Evolutionary conservation across 2,888 invertebrate species (phyloP), one percentile per base, ranked within the genome.

Genomic region (Catocala fraxini): DNA sequence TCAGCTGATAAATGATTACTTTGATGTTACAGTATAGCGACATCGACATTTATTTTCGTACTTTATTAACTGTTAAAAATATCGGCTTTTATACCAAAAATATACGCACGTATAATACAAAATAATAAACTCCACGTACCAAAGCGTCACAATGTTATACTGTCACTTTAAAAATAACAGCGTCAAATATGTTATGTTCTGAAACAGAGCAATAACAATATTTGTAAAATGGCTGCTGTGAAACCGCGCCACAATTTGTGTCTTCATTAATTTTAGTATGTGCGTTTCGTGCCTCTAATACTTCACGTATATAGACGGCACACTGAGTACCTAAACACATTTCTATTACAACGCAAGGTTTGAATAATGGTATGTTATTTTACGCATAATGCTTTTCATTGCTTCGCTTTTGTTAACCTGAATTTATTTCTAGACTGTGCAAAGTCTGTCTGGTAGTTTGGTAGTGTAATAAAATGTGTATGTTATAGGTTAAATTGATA

Each of bases 241-340:
- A 53, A 49, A 4, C 33, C 10, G 4, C 15, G 6, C n/a, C 39
- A 4, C 13, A 49, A 33, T 35, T 46, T 60, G 35, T 42, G 39
- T 59, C 52, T 57, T 55, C 56, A 59, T 68, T 68, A 42, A 48
- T 25, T 64, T 68, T 49, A 49, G 43, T 49, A 43, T 34, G n/a
- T 68, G n/a, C 56, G 47, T 56, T 48, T 42, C 25, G 48, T 45
- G 54, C 4, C 25, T 47, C n/a, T 56, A 48, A 15, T 25, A 48
- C 25, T 9, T 12, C 13, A 45, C 35, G 35, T 25, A 45, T n/a
- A 11, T 33, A 54, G 35, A 6, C 6, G 9, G 35, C 9, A 2
- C 1, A 1, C 3, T 39, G 1, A 39, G 35, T 9, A 39, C 35
- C 9, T 39, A 4, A 6, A 39, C 6, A 39, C 1, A 6, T 39